Evolutionary conservation across 2,888 invertebrate species (phyloP).

Genomic region (Dicycla oo): DNA sequence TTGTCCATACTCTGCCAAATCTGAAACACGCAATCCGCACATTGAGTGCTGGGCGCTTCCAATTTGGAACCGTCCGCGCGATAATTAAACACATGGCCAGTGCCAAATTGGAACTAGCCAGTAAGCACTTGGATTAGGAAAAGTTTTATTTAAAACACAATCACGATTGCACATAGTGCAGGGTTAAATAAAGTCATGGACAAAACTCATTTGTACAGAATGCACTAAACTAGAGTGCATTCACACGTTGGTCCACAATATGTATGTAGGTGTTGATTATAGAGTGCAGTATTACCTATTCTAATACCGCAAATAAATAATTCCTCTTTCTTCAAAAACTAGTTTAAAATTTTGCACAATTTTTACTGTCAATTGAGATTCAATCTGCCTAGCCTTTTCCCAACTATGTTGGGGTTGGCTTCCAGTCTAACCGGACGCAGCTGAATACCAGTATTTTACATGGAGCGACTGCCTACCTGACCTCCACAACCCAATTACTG

Average conservation of each 20-base stretch:
- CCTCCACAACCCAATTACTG: no score
- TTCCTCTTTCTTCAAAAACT: no score
- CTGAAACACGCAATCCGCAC: neutral
- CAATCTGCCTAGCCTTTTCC: no score
- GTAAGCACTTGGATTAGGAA: neutral
- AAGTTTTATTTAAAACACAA: conserved; percentile 40
- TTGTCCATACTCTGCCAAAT: conserved; percentile 29
- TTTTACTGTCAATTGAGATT: no score
- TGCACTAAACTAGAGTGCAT: neutral
- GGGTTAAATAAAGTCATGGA: neutral
- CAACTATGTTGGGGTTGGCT: no score
- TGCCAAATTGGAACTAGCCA: conserved; percentile 44
- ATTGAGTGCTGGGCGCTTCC: conserved; percentile 13
- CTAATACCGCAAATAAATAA: no score
- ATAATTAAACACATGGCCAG: conserved; percentile 42
- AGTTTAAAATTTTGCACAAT: no score
- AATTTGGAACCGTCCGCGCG: conserved; percentile 32
- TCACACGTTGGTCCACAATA: neutral
- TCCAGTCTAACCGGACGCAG: no score
- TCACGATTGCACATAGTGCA: neutral
- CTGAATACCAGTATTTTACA: no score
- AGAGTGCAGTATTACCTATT: no score
- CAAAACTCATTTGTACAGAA: conserved; percentile 6
- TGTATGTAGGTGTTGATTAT: neutral
- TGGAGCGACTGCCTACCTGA: no score